phyloP scores from a whole-genome alignment of 2,888 invertebrate genomes.

The Agrochola macilenta region DNA sequence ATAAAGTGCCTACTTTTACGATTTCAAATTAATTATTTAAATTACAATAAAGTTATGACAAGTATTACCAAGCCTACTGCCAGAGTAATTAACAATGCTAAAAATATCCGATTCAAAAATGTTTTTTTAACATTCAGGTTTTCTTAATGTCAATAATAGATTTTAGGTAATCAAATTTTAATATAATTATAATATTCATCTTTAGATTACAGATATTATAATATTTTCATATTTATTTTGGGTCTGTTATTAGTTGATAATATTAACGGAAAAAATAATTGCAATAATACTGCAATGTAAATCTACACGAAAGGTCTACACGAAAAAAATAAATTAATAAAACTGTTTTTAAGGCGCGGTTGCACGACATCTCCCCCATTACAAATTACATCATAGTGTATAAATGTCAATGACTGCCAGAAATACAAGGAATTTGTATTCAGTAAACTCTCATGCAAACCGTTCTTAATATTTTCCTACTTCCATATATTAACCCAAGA shows the following conservation, averaged over 20 bases:
- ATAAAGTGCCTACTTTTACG: neutral
- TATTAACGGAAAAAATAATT: neutral
- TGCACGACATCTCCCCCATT: neutral
- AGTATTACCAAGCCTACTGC: constrained; percentile 1
- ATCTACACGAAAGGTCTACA: too few relatives aligned
- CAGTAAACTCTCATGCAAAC: neutral
- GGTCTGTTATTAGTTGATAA: too few relatives aligned
- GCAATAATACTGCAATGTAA: neutral
- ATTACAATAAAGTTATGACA: constrained; percentile 1
- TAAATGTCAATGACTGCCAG: too few relatives aligned
- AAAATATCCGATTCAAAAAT: neutral
- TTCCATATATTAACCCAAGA: neutral
- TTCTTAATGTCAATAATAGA: neutral
- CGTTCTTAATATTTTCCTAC: too few relatives aligned
- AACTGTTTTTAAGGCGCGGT: neutral
- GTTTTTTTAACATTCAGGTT: neutral
- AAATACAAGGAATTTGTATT: neutral
- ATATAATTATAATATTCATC: constrained; percentile 11
- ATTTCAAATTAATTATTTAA: constrained; percentile 19
- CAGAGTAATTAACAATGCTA: neutral
- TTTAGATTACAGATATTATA: neutral
- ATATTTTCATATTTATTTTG: neutral
- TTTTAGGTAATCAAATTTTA: neutral
- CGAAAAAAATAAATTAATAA: too few relatives aligned
- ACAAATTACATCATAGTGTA: neutral